phyloP scores from a whole-genome alignment of 2,113 vertebrate species.

The Ochotona curzoniae region DNA sequence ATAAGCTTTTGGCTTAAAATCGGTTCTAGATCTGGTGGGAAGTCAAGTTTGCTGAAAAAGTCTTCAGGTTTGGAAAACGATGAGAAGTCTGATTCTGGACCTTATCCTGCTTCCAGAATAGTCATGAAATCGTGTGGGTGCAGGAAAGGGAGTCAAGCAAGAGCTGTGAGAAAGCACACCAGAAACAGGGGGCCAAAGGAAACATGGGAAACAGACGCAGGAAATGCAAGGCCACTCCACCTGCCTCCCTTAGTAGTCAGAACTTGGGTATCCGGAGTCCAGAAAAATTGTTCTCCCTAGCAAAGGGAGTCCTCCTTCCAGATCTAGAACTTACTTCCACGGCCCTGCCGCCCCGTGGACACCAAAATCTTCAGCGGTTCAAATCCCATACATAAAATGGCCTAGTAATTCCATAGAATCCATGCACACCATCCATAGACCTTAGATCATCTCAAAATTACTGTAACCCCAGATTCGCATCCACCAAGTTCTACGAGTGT shows the following conservation, averaged over 20 bases:
- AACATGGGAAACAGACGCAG: neutral
- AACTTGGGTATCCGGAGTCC: too few species aligned
- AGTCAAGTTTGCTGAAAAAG: neutral
- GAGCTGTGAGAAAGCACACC: neutral
- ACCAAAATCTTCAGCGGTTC: neutral
- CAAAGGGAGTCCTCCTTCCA: too few species aligned
- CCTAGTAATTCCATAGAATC: neutral
- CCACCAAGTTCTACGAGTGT: neutral
- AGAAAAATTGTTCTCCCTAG: too few species aligned
- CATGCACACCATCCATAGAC: neutral
- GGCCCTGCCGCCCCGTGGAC: neutral
- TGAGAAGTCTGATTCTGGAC: neutral
- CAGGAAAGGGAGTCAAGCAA: neutral
- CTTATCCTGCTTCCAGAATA: neutral
- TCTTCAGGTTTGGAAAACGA: neutral
- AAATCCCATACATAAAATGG: neutral
- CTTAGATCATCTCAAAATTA: neutral
- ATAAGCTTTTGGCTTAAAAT: neutral
- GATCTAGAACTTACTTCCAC: too few species aligned
- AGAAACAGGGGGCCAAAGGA: neutral
- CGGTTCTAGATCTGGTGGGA: neutral
- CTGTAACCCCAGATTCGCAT: neutral
- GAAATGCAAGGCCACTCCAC: too few species aligned
- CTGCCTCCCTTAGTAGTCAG: too few species aligned
- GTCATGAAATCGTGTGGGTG: neutral